A percentile compares a stretch with the other conserved stretches of the same genome.
These are phyloP conservation scores for Drosophila orosa DNA, from an alignment of 1,140 invertebrate species.

Conservation along the genomic window DNA sequence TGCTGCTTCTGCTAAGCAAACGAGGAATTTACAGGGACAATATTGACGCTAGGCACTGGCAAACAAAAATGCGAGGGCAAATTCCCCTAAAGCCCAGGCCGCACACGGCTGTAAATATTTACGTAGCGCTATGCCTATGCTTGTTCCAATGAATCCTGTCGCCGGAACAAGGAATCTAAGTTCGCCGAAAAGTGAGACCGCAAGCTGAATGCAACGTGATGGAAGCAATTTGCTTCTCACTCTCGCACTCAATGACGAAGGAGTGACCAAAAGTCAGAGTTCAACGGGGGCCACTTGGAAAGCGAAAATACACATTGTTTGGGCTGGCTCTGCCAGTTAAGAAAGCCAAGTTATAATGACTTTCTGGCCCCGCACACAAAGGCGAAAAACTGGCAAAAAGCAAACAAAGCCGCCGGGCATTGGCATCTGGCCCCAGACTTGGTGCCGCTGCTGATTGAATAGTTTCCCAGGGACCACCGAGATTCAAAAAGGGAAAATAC, in stretches of 20 bases:
- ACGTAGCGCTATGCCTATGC: neutral
- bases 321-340: constrained; percentile 13
- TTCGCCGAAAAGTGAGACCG: constrained; percentile 6
- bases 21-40: constrained; percentile 44
- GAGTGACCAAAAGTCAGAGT: constrained; percentile 39
- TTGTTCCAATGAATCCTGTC: neutral
- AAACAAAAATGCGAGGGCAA: constrained; percentile 32
- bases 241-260: constrained; percentile 13
- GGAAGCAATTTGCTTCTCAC: constrained; percentile 9
- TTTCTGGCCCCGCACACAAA: constrained; percentile 29
- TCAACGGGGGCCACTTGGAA: constrained; percentile 22
- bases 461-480: constrained; percentile 11
- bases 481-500: neutral
- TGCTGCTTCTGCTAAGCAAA: constrained; percentile 19
- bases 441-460: constrained; percentile 44
- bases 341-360: constrained; percentile 53
- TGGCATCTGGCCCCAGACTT: constrained; percentile 59
- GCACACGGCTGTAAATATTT: constrained; percentile 26
- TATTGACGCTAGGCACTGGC: constrained; percentile 44
- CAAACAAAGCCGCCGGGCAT: constrained; percentile 76
- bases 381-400: constrained; percentile 59
- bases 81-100: neutral
- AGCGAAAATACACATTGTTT: constrained; percentile 17
- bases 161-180: neutral
- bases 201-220: constrained; percentile 21